These are phyloP conservation scores for Chymomyza costata DNA, from an alignment of 1,140 invertebrate species.

Conservation along the genomic window DNA sequence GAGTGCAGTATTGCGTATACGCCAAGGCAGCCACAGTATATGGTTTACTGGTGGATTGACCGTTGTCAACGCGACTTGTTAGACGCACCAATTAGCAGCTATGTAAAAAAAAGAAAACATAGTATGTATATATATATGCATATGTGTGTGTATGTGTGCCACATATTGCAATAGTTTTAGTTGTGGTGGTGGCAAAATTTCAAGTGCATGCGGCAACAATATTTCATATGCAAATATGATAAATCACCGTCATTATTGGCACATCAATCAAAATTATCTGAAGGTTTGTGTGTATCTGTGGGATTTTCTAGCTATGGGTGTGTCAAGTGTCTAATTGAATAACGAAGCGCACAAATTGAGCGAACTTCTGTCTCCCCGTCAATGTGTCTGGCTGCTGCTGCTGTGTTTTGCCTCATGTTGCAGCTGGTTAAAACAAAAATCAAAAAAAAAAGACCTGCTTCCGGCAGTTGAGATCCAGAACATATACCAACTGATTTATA, in stretches of 20 bases:
- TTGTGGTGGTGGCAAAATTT: conserved; percentile 16
- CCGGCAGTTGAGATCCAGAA: conserved; percentile 62
- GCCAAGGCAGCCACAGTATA: conserved; percentile 36
- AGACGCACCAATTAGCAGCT: conserved; percentile 55
- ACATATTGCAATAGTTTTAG: conserved; percentile 15
- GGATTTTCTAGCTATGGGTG: conserved; percentile 17
- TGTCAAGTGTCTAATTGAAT: conserved; percentile 72
- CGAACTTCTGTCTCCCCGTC: conserved; percentile 12
- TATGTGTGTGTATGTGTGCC: too few relatives aligned
- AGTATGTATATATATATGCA: neutral
- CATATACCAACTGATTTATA: conserved; percentile 64
- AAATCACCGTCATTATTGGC: conserved; percentile 71
- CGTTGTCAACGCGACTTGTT: conserved; percentile 53
- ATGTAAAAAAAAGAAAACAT: conserved; percentile 10
- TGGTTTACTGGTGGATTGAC: conserved; percentile 20
- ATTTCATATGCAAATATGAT: conserved; percentile 71
- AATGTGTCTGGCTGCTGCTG: neutral
- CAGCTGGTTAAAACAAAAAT: too few relatives aligned
- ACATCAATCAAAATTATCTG: conserved; percentile 72
- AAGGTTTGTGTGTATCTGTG: conserved; percentile 9
- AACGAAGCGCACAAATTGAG: conserved; percentile 73
- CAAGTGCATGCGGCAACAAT: conserved; percentile 27
- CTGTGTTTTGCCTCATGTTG: conserved; percentile 16
- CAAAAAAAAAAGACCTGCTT: conserved; percentile 30
- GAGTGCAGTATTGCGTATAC: conserved; percentile 60